Conservation (phyloP, 2,113 vertebrate genomes). For the Thamnaconus septentrionalis region DNA sequence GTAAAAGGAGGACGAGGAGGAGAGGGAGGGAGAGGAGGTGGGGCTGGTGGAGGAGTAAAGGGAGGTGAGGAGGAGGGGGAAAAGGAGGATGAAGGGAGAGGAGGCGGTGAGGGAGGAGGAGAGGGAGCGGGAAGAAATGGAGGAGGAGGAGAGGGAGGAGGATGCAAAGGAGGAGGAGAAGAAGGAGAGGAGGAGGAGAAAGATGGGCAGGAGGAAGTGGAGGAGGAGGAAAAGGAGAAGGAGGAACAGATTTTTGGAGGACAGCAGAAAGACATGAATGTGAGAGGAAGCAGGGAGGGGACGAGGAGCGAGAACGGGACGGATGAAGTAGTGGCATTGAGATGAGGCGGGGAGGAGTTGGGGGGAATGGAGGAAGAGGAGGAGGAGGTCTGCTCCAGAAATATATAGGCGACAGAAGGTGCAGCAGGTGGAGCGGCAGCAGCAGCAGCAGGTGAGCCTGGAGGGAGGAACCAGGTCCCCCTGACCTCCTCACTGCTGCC, state of each 20-base stretch:
- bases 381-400: slow-evolving; percentile 51
- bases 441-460: slow-evolving; percentile 61
- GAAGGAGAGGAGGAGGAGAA: neutral
- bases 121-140: too few relatives aligned
- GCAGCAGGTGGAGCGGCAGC: slow-evolving; percentile 41
- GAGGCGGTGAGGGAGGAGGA: too few relatives aligned
- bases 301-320: neutral
- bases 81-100: too few relatives aligned
- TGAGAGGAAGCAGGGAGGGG: slow-evolving; percentile 1
- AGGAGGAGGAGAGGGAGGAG: neutral
- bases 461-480: slow-evolving; percentile 48
- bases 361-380: slow-evolving; percentile 5
- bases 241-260: neutral
- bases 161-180: neutral
- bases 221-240: neutral
- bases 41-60: too few relatives aligned
- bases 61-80: too few relatives aligned
- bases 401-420: slow-evolving; percentile 65
- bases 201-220: neutral
- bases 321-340: neutral
- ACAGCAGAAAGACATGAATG: neutral
- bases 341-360: slow-evolving; percentile 14
- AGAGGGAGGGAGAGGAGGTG: too few relatives aligned
- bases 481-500: slow-evolving; percentile 42
- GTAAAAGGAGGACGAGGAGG: neutral